Conservation (phyloP, 1,140 invertebrate species). For the Macrostomum lignano region DNA sequence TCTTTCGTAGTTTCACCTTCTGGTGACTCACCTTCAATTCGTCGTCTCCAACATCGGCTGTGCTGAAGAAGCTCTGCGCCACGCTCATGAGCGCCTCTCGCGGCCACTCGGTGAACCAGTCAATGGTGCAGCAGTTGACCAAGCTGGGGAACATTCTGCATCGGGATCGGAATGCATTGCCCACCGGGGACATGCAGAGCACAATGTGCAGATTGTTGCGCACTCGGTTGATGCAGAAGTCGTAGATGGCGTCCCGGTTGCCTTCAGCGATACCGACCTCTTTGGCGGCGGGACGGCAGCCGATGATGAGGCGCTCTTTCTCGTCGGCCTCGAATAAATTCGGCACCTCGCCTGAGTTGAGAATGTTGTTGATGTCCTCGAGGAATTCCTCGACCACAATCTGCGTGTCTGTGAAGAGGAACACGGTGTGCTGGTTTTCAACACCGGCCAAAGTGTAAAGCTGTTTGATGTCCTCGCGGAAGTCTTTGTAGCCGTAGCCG, state of each 20-base stretch:
- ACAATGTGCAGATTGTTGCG: constrained; percentile 28
- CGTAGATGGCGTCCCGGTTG: constrained; percentile 42
- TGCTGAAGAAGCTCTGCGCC: constrained; percentile 28
- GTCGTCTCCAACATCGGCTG: no score
- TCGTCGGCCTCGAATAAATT: constrained; percentile 41
- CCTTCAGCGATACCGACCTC: constrained; percentile 37
- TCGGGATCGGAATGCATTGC: constrained; percentile 43
- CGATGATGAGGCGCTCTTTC: constrained; percentile 47
- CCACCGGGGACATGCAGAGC: constrained; percentile 30
- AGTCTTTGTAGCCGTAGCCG: constrained; percentile 46
- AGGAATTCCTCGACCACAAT: constrained; percentile 48
- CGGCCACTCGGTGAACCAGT: constrained; percentile 35
- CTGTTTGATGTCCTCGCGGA: constrained; percentile 45
- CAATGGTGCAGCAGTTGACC: constrained; percentile 29
- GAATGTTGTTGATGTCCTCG: constrained; percentile 63
- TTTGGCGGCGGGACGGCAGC: constrained; percentile 37
- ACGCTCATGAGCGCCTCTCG: constrained; percentile 31
- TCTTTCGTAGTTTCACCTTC: no score
- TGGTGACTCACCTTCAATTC: no score
- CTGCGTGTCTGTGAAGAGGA: constrained; percentile 28
- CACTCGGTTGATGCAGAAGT: constrained; percentile 28
- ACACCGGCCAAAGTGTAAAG: constrained; percentile 33
- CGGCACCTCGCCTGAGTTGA: constrained; percentile 28
- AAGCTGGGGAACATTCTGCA: constrained; percentile 30
- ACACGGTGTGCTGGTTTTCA: constrained; percentile 25